Conservation (phyloP, 2,888 invertebrate genomes). For the Tuta absoluta region DNA sequence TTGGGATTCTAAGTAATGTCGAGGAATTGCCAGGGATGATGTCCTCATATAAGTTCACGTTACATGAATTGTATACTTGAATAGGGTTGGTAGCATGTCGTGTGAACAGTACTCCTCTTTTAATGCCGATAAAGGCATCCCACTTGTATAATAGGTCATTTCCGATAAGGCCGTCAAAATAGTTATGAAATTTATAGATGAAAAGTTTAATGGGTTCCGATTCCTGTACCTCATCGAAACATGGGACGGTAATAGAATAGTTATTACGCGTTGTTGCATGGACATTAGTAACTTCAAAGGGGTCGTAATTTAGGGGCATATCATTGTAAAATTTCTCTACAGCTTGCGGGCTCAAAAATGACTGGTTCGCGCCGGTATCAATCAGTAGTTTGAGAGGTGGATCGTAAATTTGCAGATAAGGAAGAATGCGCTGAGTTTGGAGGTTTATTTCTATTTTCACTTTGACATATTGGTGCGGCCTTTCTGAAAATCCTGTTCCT, state of each 20-base stretch:
- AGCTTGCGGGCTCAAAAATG: not conserved
- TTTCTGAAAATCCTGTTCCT: not conserved
- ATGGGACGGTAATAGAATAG: not conserved
- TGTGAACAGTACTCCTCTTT: not conserved
- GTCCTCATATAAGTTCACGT: not conserved
- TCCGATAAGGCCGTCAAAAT: constrained; percentile 12
- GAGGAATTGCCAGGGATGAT: constrained; percentile 9
- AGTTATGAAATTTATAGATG: not conserved
- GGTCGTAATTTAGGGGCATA: constrained; percentile 6
- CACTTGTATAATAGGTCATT: not conserved
- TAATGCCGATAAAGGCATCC: not conserved
- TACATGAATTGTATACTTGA: not conserved
- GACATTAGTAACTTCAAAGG: constrained; percentile 13
- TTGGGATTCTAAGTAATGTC: not conserved
- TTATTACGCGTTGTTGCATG: constrained; percentile 10
- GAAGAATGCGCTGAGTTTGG: not conserved
- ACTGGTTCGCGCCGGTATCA: not conserved
- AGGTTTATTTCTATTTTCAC: constrained; percentile 18
- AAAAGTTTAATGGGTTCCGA: not conserved
- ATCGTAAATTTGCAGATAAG: no score
- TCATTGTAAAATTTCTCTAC: not conserved
- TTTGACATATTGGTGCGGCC: not conserved
- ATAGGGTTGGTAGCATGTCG: not conserved
- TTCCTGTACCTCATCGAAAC: not conserved
- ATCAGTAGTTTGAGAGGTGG: not conserved